Base-by-base conservation (phyloP, 2,113 vertebrate species). In the Phalacrocorax pelagicus region DNA sequence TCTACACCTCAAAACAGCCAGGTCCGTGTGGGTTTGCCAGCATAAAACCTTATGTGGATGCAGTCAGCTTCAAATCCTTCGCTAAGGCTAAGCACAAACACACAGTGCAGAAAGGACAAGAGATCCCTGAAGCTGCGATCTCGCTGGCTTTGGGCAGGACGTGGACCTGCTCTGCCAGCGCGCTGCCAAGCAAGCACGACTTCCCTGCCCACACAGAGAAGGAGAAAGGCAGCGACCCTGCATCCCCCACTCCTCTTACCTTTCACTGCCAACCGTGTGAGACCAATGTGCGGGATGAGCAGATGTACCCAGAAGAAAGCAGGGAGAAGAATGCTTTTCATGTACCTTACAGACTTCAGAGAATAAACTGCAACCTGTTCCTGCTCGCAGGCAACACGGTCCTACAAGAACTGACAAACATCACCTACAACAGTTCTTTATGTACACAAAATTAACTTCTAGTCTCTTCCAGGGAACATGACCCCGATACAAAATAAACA, bases 141-240 rank as follows among this genome's bases (percentile, higher is more conserved):
- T 6, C 10, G 4, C 44, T 34, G 80, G 18, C 78, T 78, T 49
- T 86, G 54, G 54, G 77, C 72, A 73, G 75, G 36, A 61, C 6
- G 3, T 1, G 9, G 66, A 46, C 21, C 73, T n/a, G 46, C n/a
- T 65, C 78, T 12, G 27, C 59, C 59, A 22, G 15, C 44, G 29
- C 0, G 0, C 30, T 55, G 51, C 26, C 4, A 2, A 44, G 46
- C 57, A 32, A 79, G 65, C 34, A 12, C 1, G 2, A 10, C 51
- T 15, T 36, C 65, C n/a, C 57, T 62, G 51, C 55, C n/a, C 0
- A 0, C 1, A 0, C 0, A 1, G 17, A 47, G 42, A 14, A 44
- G 62, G 44, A 51, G 67, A 49, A 74, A 46, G 18, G 59, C 47
- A 29, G 18, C 0, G 0, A 36, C 8, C 2, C 46, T 38, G 20